Evolutionary conservation across 2,797 vertebrate species (phyloP).

Genomic region (Amniataba percoides): DNA sequence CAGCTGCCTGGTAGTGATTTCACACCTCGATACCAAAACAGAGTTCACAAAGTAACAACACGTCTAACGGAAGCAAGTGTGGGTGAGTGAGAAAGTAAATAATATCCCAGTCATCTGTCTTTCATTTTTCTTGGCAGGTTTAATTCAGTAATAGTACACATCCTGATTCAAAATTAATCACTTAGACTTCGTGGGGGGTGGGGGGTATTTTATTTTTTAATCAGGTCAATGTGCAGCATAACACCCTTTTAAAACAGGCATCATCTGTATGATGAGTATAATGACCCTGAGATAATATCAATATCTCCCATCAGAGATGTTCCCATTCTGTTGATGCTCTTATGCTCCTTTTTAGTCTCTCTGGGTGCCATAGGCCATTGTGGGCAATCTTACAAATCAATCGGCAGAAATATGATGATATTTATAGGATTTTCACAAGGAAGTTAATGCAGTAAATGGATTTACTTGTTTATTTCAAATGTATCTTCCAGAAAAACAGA

Average conservation of each 20-base stretch:
- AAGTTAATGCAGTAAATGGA: neutral
- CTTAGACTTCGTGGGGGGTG: too few species aligned
- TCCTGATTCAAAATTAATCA: neutral
- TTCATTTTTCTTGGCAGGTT: neutral
- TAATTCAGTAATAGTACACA: neutral
- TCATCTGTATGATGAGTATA: neutral
- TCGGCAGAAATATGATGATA: neutral
- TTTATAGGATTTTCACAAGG: neutral
- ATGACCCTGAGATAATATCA: neutral
- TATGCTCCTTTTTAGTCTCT: too few species aligned
- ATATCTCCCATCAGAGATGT: neutral
- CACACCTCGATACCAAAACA: neutral
- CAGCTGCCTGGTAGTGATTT: constrained; percentile 5
- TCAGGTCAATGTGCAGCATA: neutral
- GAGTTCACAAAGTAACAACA: neutral
- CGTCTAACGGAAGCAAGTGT: neutral
- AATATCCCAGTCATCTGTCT: too few species aligned
- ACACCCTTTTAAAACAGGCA: too few species aligned
- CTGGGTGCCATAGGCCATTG: too few species aligned
- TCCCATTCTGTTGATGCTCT: too few species aligned
- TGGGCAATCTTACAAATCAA: too few species aligned
- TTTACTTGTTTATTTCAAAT: too few species aligned
- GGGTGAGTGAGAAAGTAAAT: neutral
- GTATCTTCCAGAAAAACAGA: too few species aligned
- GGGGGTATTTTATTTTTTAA: too few species aligned